phyloP scores from a whole-genome alignment of 2,888 invertebrate species.

The Steinernema hermaphroditum region DNA sequence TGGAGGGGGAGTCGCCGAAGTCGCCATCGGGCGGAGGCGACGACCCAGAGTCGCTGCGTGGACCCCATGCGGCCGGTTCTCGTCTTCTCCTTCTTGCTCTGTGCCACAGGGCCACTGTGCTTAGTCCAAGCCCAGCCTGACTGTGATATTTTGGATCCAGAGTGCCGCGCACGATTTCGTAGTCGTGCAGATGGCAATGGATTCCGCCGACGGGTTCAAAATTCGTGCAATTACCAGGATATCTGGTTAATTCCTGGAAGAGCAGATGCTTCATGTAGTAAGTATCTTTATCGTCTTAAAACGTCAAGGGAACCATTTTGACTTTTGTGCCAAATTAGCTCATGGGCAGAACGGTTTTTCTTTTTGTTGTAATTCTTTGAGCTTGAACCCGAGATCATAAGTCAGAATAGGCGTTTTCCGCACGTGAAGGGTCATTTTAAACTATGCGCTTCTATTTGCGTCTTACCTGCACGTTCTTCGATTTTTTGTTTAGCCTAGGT shows the following conservation, averaged over 20 bases:
- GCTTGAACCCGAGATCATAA: not conserved
- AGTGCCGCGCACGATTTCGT: constrained; percentile 46
- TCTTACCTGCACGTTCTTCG: not conserved
- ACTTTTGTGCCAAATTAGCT: too few relatives aligned
- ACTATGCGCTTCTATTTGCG: not conserved
- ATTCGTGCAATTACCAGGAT: constrained; percentile 62
- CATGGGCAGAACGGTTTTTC: not conserved
- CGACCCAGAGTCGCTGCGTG: constrained; percentile 28
- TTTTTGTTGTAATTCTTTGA: not conserved
- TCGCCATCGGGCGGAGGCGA: constrained; percentile 25
- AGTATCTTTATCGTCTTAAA: constrained; percentile 39
- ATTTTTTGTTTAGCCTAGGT: not conserved
- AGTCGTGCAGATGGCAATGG: constrained; percentile 35
- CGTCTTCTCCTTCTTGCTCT: constrained; percentile 4
- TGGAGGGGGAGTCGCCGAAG: constrained; percentile 23
- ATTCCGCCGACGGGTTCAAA: constrained; percentile 42
- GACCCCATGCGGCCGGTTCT: constrained; percentile 24
- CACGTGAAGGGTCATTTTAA: not conserved
- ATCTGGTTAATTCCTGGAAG: constrained; percentile 64
- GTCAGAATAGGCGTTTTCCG: not conserved
- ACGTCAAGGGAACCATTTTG: not conserved
- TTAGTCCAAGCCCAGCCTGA: constrained; percentile 37
- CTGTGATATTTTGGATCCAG: constrained; percentile 62
- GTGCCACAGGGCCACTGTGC: not conserved
- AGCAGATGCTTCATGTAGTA: constrained; percentile 65